Percentiles rank a stretch among this genome's conserved stretches.
Conservation (phyloP, 2,888 invertebrate species). For the Balanococcus diminutus region DNA sequence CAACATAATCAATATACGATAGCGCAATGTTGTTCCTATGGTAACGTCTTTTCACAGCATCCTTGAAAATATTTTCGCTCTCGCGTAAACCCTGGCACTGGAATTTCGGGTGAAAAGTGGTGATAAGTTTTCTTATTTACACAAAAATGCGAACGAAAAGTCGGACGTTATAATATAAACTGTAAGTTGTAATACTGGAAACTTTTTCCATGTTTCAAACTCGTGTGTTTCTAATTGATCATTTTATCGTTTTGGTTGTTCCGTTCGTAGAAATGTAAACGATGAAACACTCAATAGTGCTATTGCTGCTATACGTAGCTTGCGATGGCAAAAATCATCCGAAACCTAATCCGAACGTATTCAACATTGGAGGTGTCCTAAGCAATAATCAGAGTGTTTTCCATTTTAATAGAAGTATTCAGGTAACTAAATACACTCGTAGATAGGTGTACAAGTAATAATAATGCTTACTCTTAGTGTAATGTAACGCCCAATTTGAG, state of each 20-base stretch:
- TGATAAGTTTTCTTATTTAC: conserved; percentile 2
- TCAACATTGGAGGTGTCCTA: conserved; percentile 91
- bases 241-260: background rate
- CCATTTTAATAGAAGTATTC: conserved; percentile 82
- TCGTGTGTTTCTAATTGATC: background rate
- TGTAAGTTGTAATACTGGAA: background rate
- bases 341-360: conserved; percentile 69
- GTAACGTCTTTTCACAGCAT: conserved; percentile 55
- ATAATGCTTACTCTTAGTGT: background rate
- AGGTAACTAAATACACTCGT: conserved; percentile 66
- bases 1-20: conserved; percentile 24
- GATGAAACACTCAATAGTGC: conserved; percentile 2
- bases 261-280: background rate
- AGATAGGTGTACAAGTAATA: background rate
- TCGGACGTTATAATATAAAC: background rate
- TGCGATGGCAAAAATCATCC: conserved; percentile 51
- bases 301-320: conserved; percentile 17
- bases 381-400: conserved; percentile 80
- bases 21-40: conserved; percentile 51
- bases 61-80: conserved; percentile 53
- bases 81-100: background rate
- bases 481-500: background rate
- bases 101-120: conserved; percentile 7
- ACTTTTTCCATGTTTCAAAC: background rate
- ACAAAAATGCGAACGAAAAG: background rate